Evolutionary conservation across 35 echinoderm and acorn worm genomes (phyloP).

Genomic region (Nesometra sesokonis): DNA sequence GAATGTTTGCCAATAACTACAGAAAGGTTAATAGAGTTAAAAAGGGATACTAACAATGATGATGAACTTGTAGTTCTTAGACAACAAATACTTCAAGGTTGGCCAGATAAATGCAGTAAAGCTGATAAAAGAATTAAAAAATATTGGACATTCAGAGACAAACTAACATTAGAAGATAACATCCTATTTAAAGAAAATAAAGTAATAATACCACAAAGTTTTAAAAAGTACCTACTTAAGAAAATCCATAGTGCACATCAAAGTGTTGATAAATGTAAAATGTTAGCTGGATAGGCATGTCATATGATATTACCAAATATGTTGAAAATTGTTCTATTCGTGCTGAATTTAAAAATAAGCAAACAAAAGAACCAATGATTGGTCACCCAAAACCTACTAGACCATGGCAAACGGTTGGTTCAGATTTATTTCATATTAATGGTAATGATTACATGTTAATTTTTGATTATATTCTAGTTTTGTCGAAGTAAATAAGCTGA

Average conservation of each 20-base stretch:
- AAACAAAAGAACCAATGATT: conserved; percentile 36
- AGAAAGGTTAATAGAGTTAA: conserved; percentile 6
- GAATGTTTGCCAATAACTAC: conserved; percentile 6
- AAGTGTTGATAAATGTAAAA: conserved; percentile 27
- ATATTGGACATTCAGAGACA: conserved; percentile 36
- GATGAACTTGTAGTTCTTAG: conserved; percentile 12
- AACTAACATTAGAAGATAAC: conserved; percentile 41
- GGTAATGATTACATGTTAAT: conserved; percentile 18
- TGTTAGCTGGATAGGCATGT: conserved; percentile 43
- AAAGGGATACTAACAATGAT: conserved; percentile 29
- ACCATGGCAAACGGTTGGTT: conserved; percentile 37
- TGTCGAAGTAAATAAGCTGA: conserved; percentile 21
- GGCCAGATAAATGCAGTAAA: conserved; percentile 31
- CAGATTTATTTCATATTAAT: conserved; percentile 30
- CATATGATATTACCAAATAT: conserved; percentile 10
- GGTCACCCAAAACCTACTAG: conserved; percentile 14
- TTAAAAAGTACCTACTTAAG: background rate
- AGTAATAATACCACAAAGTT: conserved; percentile 4
- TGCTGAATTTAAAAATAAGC: conserved; percentile 14
- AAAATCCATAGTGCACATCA: conserved; percentile 50
- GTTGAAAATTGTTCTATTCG: conserved; percentile 9
- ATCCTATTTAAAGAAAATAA: conserved; percentile 8
- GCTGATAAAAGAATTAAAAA: conserved; percentile 7
- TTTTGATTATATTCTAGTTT: conserved; percentile 40
- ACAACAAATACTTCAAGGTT: conserved; percentile 28